Evolutionary conservation across 1,140 invertebrate species (phyloP).

Genomic region (Triops longicaudatus): DNA sequence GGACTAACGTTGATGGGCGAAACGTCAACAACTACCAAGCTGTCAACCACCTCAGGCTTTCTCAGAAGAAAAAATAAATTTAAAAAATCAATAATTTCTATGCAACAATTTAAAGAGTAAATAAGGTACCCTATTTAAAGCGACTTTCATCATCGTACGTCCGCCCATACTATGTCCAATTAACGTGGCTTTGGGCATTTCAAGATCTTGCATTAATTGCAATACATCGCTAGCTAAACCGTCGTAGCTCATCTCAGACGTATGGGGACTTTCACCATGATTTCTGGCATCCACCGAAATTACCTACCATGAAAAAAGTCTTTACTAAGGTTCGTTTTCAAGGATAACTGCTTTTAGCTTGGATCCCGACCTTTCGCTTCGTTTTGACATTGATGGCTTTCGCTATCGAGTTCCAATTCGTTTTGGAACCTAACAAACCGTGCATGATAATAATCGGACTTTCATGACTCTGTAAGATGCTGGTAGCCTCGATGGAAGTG

Average conservation of each 20-base stretch:
- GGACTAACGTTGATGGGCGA: slow-evolving; percentile 60
- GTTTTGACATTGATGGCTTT: slow-evolving; percentile 59
- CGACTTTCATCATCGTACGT: slow-evolving; percentile 66
- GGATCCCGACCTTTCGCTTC: slow-evolving; percentile 47
- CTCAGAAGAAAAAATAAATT: slow-evolving; percentile 17
- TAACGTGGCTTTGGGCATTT: slow-evolving; percentile 53
- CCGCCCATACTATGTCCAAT: slow-evolving; percentile 90
- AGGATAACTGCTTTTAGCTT: slow-evolving; percentile 21
- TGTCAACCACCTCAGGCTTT: slow-evolving; percentile 66
- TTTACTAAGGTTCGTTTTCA: neutral
- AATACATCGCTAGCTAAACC: slow-evolving; percentile 64
- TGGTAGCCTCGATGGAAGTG: slow-evolving; percentile 46
- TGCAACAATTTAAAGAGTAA: slow-evolving; percentile 18
- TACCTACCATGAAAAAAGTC: slow-evolving; percentile 45
- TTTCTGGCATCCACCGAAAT: slow-evolving; percentile 77
- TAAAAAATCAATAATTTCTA: slow-evolving; percentile 9
- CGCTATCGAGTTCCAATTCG: slow-evolving; percentile 71
- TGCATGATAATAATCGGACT: slow-evolving; percentile 71
- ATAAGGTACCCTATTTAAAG: slow-evolving; percentile 51
- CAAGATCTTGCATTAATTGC: slow-evolving; percentile 51
- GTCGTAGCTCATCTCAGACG: slow-evolving; percentile 56
- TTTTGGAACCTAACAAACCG: slow-evolving; percentile 75
- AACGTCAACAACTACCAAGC: slow-evolving; percentile 73
- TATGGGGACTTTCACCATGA: slow-evolving; percentile 81
- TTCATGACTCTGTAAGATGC: slow-evolving; percentile 29